These are phyloP conservation scores for Apolygus lucorum DNA, from an alignment of 1,140 invertebrate genomes.

Conservation along the genomic window DNA sequence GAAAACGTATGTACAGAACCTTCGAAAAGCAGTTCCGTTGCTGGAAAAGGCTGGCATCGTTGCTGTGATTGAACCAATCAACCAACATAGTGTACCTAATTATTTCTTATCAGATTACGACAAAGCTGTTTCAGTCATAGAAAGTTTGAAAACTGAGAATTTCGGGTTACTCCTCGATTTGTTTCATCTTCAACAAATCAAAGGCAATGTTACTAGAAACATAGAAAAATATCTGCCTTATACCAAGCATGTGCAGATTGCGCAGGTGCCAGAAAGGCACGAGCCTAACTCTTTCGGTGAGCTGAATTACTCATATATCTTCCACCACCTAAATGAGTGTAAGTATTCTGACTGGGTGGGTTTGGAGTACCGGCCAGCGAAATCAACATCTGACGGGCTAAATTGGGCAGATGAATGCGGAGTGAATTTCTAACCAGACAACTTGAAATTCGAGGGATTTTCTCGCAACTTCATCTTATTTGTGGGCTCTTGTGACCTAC, in stretches of 20 bases:
- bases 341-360: constrained; percentile 78
- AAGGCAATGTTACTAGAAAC: constrained; percentile 69
- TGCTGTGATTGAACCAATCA: constrained; percentile 84
- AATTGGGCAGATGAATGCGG: too few relatives aligned
- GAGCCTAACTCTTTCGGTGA: constrained; percentile 77
- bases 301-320: constrained; percentile 73
- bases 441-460: too few relatives aligned
- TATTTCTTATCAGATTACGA: constrained; percentile 77
- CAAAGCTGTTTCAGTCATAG: constrained; percentile 66
- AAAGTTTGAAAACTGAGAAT: constrained; percentile 62
- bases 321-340: constrained; percentile 54
- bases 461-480: too few relatives aligned
- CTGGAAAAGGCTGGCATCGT: constrained; percentile 53
- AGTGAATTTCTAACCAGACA: too few relatives aligned
- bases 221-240: constrained; percentile 60
- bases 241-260: constrained; percentile 67
- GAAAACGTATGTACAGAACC: constrained; percentile 59
- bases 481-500: too few relatives aligned
- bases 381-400: too few relatives aligned
- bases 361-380: constrained; percentile 71
- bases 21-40: constrained; percentile 55
- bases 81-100: constrained; percentile 66
- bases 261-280: constrained; percentile 76
- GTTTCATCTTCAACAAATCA: constrained; percentile 79
- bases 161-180: constrained; percentile 74